phyloP scores from a whole-genome alignment of 2,113 vertebrate species.

The Bubalus kerabau region DNA sequence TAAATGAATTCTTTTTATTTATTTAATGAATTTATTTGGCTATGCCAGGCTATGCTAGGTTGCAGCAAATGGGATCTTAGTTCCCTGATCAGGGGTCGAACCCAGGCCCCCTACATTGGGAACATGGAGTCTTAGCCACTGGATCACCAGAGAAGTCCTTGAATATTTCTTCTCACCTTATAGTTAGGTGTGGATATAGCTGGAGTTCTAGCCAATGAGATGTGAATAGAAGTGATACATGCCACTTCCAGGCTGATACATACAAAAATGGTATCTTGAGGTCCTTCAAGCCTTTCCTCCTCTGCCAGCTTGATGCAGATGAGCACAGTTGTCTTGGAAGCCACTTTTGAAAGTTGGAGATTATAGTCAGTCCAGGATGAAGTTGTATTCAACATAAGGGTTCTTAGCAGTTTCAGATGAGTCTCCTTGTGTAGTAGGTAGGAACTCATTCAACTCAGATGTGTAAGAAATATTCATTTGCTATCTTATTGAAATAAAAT shows the following conservation, averaged over 20 bases:
- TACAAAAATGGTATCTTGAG: not conserved
- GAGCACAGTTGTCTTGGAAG: not conserved
- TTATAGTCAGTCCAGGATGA: not conserved
- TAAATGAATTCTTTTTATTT: not conserved
- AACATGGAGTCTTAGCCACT: not conserved
- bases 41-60: not conserved
- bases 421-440: not conserved
- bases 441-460: not conserved
- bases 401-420: not conserved
- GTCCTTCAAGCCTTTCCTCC: not conserved
- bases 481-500: slow-evolving; percentile 21
- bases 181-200: not conserved
- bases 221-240: not conserved
- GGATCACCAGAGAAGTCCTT: not conserved
- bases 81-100: not conserved
- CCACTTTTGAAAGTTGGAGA: not conserved
- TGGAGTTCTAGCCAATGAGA: not conserved
- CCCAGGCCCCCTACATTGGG: not conserved
- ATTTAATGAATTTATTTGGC: not conserved
- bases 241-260: not conserved
- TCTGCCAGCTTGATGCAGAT: not conserved
- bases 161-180: not conserved
- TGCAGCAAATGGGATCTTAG: not conserved
- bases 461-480: not conserved
- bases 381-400: not conserved